Evolutionary conservation across 2,113 vertebrate species (phyloP), one percentile per base, ranked within the genome.

Genomic region (Himantopus leucocephalus): DNA sequence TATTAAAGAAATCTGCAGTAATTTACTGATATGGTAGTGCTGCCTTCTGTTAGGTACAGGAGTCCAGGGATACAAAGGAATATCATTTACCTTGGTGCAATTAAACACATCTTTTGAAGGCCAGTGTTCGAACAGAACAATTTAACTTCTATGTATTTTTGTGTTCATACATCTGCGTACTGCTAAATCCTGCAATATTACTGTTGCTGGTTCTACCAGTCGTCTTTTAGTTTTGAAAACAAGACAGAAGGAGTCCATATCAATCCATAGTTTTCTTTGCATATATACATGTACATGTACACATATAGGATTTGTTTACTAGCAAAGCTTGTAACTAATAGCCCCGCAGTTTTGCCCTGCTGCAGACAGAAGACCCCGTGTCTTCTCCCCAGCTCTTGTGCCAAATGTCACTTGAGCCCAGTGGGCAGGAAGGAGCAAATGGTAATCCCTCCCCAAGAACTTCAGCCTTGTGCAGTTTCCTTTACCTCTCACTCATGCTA

Each of bases 401-500:
- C 75, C 53, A 55, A 2, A 41, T 2, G 10, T 52, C 53, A n/a
- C 1, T 0, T n/a, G 73, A 67, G 30, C 12, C 58, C 43, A 8
- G 30, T 53, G 39, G 29, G 66, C 29, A 64, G 76, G 71, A 66
- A 64, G 29, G 56, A 76, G 37, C 63, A 75, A 62, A 7, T 14
- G 11, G 26, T 30, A n/a, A 14, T 87, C 1, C 2, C 20, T 58
- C 30, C 48, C 55, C 47, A 59, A 64, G 55, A 63, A 15, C 9
- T 37, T 35, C 4, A 4, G 14, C 41, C 48, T 77, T 5, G 0
- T 9, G 2, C 15, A 13, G 19, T 39, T 74, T 56, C 43, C 26
- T 74, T 71, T 16, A 4, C 14, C 10, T 55, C 60, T 67, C 23
- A 5, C 9, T 87, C 52, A 15, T 0, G 1, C 41, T 26, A 1